Evolutionary conservation across 1,140 invertebrate species (phyloP), one percentile per base, ranked within the genome.

Genomic region (Lysiphlebus fabarum): DNA sequence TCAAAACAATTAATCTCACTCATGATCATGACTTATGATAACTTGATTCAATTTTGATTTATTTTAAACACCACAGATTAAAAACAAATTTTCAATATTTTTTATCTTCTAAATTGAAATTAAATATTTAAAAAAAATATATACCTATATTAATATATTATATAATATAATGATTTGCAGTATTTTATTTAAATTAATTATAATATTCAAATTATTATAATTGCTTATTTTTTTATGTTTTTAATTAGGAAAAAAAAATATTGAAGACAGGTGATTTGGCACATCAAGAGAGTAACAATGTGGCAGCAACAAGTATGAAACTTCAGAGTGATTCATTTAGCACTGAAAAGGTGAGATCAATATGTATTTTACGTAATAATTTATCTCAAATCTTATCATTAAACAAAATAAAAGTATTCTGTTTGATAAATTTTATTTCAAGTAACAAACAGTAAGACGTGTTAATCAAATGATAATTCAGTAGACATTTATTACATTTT

Each of bases 301-400:
- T 90, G 75, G 86, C 89, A 42, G 86, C 88, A 4, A 82, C 88
- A 10, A 88, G 86, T 62, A 87, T 92, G 78, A 91, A 90, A 73
- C 77, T 95, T 17, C 89, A 92, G 47, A 92, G 90, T 44, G 91
- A 93, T 63, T 88, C 86, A 10, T 93, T 91, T 73, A 92, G 86
- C 58, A 86, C 90, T 6, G 90, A 94, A 77, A 90, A 93, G 77
- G 81, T 83, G 59, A 58, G 55, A 49, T 38, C 6, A 36, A 47
- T 47, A 26, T 9, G 44, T 47, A 17, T 14, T 14, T 6, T 47
- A 34, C n/a, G 47, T 11, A 34, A n/a, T 17, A 34, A 34, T 7
- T 10, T 34, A 49, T 49, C 47, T 49, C 36, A 49, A 34, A 17
- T 33, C 10, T 11, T 34, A 34, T 49, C 36, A 49, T 37, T 34